A percentile compares a stretch with the other conserved stretches of the same genome.
Evolutionary conservation across 2,888 invertebrate species (phyloP).

Genomic region (Oscheius sp.): DNA sequence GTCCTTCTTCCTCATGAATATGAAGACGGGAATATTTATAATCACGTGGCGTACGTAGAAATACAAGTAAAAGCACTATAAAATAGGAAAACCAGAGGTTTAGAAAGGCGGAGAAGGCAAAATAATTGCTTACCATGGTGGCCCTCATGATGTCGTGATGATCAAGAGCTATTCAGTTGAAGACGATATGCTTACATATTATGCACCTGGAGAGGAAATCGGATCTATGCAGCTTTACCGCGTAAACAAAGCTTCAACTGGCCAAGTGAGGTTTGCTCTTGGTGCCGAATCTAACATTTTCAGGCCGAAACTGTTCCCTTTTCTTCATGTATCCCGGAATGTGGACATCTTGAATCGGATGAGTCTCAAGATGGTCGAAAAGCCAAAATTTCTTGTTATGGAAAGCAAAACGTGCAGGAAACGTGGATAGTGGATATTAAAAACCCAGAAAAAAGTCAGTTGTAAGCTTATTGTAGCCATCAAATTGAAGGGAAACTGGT

Average conservation of each 20-base stretch:
- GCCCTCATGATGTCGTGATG: conserved; percentile 73
- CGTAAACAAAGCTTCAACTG: conserved; percentile 39
- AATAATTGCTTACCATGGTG: conserved; percentile 69
- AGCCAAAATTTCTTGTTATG: no score
- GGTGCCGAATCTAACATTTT: neutral
- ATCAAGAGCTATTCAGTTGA: conserved; percentile 72
- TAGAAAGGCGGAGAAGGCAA: conserved; percentile 47
- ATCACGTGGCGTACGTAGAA: conserved; percentile 74
- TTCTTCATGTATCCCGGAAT: conserved; percentile 77
- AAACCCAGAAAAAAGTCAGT: no score
- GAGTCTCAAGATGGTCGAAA: conserved; percentile 53
- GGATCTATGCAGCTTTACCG: conserved; percentile 38
- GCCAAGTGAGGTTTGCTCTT: conserved; percentile 25
- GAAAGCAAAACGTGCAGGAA: no score
- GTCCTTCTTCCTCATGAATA: conserved; percentile 73
- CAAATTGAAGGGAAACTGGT: no score
- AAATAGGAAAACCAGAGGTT: no score
- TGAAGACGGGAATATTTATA: conserved; percentile 72
- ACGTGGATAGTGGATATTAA: no score
- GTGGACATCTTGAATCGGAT: conserved; percentile 77
- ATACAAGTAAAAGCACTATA: conserved; percentile 61
- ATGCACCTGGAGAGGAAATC: conserved; percentile 37
- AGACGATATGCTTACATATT: conserved; percentile 46
- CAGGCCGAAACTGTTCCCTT: conserved; percentile 16
- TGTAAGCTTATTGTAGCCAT: no score